Conservation (phyloP, 2,888 invertebrate species). For the Erpobdella octoculata region DNA sequence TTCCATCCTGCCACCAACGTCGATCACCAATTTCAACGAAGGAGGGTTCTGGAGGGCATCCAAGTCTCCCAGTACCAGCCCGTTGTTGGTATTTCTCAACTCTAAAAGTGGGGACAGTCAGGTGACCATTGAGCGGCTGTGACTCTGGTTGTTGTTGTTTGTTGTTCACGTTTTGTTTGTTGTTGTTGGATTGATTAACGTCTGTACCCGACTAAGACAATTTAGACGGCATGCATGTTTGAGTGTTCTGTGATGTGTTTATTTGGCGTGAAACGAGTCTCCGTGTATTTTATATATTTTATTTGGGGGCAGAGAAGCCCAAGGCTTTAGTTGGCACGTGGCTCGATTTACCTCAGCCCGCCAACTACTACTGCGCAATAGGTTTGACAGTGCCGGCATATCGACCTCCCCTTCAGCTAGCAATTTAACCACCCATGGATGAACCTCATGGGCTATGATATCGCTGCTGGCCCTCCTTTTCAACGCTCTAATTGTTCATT, state of each 20-base stretch:
- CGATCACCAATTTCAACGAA: slow-evolving; percentile 74
- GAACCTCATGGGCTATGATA: no score
- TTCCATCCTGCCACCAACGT: slow-evolving; percentile 86
- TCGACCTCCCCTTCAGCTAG: no score
- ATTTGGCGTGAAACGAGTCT: neutral
- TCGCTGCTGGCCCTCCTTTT: no score
- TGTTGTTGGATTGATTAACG: neutral
- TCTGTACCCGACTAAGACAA: neutral
- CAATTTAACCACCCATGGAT: no score
- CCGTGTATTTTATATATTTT: neutral
- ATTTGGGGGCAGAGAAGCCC: no score
- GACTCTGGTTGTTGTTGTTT: neutral
- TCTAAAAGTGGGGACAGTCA: slow-evolving; percentile 97
- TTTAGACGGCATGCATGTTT: neutral
- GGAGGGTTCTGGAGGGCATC: slow-evolving; percentile 87
- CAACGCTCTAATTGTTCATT: no score
- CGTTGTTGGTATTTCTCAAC: slow-evolving; percentile 91
- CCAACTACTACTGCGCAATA: no score
- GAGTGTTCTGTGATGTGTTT: neutral
- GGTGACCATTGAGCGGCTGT: no score
- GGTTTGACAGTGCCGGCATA: no score
- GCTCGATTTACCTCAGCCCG: no score
- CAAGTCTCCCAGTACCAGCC: slow-evolving; percentile 62
- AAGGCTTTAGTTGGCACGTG: no score
- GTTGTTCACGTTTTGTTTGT: neutral